These are phyloP conservation scores for Trichechus manatus DNA, from an alignment of 2,113 vertebrate genomes.

Conservation along the genomic window DNA sequence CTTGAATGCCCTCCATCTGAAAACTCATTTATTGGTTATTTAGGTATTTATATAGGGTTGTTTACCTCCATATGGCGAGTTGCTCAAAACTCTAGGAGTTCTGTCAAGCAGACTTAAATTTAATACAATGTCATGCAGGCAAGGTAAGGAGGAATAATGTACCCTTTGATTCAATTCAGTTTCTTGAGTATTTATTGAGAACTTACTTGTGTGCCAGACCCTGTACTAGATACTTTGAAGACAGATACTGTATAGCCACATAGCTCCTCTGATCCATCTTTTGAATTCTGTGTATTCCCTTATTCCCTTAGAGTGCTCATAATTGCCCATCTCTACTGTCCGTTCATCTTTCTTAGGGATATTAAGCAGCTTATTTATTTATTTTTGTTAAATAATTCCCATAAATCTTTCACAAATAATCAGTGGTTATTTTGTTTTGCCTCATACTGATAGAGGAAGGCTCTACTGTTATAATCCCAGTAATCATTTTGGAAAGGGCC, in stretches of 20 bases:
- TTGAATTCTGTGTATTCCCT: not conserved
- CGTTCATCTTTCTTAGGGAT: not conserved
- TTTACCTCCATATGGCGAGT: not conserved
- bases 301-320: not conserved
- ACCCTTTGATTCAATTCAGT: not conserved
- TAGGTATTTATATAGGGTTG: not conserved
- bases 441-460: not conserved
- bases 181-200: not conserved
- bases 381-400: conserved; percentile 30
- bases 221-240: not conserved
- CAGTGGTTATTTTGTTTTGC: conserved; percentile 39
- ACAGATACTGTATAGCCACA: fast-evolving
- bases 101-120: not conserved
- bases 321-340: not conserved
- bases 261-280: not conserved
- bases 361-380: not conserved
- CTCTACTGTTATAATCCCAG: not conserved
- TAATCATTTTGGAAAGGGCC: not conserved
- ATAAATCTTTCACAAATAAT: conserved; percentile 46
- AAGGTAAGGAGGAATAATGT: not conserved
- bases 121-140: not conserved
- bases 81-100: not conserved
- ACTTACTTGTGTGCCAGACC: not conserved
- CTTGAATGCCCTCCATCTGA: not conserved
- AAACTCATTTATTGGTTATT: not conserved